Evolutionary conservation across 2,113 vertebrate species (phyloP), one percentile per base, ranked within the genome.

Genomic region (Heteronetta atricapilla): DNA sequence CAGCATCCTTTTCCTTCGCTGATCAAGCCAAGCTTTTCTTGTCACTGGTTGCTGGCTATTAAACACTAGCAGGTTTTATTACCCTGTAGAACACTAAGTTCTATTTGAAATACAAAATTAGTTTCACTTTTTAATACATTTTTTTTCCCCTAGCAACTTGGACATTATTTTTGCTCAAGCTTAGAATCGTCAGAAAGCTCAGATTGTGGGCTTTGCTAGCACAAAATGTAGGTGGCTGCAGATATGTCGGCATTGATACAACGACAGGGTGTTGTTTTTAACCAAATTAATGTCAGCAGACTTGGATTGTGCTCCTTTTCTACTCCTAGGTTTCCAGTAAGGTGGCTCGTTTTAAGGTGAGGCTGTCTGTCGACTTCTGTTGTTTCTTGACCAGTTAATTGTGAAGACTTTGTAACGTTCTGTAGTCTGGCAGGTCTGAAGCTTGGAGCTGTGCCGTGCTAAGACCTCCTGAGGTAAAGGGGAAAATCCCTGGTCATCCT

Each of bases 191-290:
- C 48, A 90, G 90, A 42, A 94, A 89, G 86, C 91, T 93, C 76
- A 75, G 82, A 62, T 70, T 28, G 74, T 95, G 94, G 95, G 93
- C 94, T 97, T 56, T 3, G 34, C 82, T 46, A 53, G 93, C 93
- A 88, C 88, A 80, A 68, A 29, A 79, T 82, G 94, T 96, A 92
- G 93, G 94, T 83, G 94, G 94, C 14, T 94, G 87, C 38, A 60
- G 94, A 82, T 42, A 53, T 92, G 79, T 64, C 29, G 38, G 73
- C 96, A 74, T 50, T 3, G 16, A 81, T 89, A 77, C 93, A 48
- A 46, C 29, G 73, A 42, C 6, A 56, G 95, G 93, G 79, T 77
- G 95, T 72, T 93, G 92, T 60, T 93, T 75, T 94, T 75, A 74
- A 88, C 79, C 80, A 55, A 29, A 2, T 42, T 26, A 12, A 59